phyloP scores from a whole-genome alignment of 2,113 vertebrate genomes.

The Circaetus cinerascens region DNA sequence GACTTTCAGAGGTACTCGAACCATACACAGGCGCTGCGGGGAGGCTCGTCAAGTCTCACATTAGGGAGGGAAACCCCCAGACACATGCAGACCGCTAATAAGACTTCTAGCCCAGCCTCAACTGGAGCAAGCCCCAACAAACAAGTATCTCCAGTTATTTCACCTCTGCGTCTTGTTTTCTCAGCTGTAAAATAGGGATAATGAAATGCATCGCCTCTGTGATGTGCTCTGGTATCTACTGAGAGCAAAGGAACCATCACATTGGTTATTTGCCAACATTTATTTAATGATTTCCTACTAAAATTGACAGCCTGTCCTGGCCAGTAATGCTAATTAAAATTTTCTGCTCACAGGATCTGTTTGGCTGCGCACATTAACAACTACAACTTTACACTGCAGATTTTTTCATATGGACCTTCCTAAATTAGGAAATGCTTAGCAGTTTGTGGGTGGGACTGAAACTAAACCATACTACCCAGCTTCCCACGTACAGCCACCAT shows the following conservation, averaged over 20 bases:
- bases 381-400: background rate
- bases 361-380: background rate
- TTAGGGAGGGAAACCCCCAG: background rate
- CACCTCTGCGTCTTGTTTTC: background rate
- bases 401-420: background rate
- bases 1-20: background rate
- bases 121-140: background rate
- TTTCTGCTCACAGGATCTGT: background rate
- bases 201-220: background rate
- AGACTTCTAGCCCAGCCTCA: background rate
- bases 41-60: background rate
- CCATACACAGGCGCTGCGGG: background rate
- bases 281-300: slow-evolving; percentile 18
- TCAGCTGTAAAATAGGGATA: background rate
- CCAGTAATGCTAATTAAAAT: background rate
- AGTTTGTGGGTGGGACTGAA: background rate
- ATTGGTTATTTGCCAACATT: background rate
- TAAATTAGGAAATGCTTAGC: background rate
- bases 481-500: background rate
- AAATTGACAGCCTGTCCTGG: background rate
- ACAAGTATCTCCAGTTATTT: background rate
- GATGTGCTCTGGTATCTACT: background rate
- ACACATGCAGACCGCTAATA: background rate
- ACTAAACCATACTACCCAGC: background rate
- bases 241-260: background rate